These are phyloP conservation scores for Drosophila mojavensis DNA, from an alignment of 1,140 invertebrate species.

Conservation along the genomic window DNA sequence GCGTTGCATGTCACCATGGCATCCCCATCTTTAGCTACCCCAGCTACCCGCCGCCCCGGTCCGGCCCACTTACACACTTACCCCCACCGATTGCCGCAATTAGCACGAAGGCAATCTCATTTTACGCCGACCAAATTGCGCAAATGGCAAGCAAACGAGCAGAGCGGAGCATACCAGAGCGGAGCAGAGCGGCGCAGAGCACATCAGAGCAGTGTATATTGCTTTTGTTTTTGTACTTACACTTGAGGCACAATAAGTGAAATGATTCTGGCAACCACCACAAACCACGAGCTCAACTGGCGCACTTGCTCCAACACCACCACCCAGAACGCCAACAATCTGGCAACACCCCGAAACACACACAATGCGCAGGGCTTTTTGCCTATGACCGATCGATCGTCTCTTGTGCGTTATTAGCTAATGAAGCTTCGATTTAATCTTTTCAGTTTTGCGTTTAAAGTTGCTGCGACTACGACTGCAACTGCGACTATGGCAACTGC, in stretches of 20 bases:
- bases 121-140: conserved; percentile 75
- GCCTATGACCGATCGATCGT: conserved; percentile 32
- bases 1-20: conserved; percentile 59
- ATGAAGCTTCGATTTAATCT: conserved; percentile 43
- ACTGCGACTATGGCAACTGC: background rate
- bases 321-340: conserved; percentile 18
- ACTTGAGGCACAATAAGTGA: conserved; percentile 37
- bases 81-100: conserved; percentile 65
- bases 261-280: conserved; percentile 21
- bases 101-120: conserved; percentile 79
- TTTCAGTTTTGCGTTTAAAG: background rate
- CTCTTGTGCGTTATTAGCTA: conserved; percentile 43
- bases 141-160: conserved; percentile 65
- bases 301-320: conserved; percentile 4
- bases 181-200: conserved; percentile 25
- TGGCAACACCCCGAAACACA: conserved; percentile 1
- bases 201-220: background rate
- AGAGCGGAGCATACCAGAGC: conserved; percentile 34
- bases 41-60: conserved; percentile 4
- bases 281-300: background rate
- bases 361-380: conserved; percentile 10
- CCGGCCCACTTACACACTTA: conserved; percentile 29
- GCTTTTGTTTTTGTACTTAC: conserved; percentile 46
- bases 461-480: background rate
- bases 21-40: conserved; percentile 31